Evolutionary conservation across 2,888 invertebrate genomes (phyloP).

Genomic region (Troides helena): DNA sequence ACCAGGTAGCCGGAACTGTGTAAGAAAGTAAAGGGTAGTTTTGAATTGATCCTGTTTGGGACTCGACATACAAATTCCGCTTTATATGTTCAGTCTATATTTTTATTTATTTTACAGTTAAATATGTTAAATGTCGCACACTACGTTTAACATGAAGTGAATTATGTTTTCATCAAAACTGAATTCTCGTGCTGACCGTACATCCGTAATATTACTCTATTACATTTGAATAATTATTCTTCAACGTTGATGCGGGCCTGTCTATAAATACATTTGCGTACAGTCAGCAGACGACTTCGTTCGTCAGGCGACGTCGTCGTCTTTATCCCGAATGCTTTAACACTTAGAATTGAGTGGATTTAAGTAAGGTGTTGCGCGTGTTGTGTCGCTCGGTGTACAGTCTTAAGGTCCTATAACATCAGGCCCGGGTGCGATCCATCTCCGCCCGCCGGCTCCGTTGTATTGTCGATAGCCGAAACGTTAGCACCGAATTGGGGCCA

Average conservation of each 20-base stretch:
- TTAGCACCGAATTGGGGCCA: slow-evolving; percentile 22
- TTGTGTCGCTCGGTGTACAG: slow-evolving; percentile 4
- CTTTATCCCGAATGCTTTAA: slow-evolving; percentile 19
- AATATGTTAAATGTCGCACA: too few species aligned
- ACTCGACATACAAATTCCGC: too few species aligned
- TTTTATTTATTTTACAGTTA: too few species aligned
- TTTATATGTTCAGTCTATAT: too few species aligned
- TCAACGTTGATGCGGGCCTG: slow-evolving; percentile 62
- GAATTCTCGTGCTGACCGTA: slow-evolving; percentile 41
- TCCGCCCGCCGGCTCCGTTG: slow-evolving; percentile 12
- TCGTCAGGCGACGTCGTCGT: slow-evolving; percentile 16
- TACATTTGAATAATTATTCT: slow-evolving; percentile 74
- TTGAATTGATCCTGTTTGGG: too few species aligned
- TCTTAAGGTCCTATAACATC: slow-evolving; percentile 28
- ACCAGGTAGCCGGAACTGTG: too few species aligned
- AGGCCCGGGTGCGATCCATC: slow-evolving; percentile 28
- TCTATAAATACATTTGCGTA: slow-evolving; percentile 44
- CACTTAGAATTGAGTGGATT: slow-evolving; percentile 22
- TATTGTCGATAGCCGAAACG: slow-evolving; percentile 27
- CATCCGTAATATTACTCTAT: slow-evolving; percentile 58
- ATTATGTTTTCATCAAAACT: too few species aligned
- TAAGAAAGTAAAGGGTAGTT: too few species aligned
- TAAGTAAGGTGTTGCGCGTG: not conserved
- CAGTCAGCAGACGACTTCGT: slow-evolving; percentile 27
- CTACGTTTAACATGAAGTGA: too few species aligned